phyloP scores from a whole-genome alignment of 2,113 vertebrate species.

The Tetraodon nigroviridis region DNA sequence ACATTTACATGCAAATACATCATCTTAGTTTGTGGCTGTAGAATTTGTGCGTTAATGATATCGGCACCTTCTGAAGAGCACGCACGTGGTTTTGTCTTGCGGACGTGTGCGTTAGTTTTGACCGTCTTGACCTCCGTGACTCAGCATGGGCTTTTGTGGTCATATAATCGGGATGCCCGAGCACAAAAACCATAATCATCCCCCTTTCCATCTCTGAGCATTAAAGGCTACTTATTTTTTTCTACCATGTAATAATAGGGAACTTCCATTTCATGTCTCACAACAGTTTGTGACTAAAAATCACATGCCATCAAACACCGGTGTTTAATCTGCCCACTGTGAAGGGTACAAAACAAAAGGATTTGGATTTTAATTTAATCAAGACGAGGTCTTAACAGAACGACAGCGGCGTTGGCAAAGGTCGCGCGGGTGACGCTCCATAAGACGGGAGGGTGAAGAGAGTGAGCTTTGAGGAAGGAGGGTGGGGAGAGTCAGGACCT shows the following conservation, averaged over 20 bases:
- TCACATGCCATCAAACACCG: constrained; percentile 49
- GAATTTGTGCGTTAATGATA: not conserved
- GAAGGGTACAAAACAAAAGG: not conserved
- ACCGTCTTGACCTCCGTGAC: constrained; percentile 58
- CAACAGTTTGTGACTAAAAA: constrained; percentile 66
- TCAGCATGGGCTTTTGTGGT: constrained; percentile 66
- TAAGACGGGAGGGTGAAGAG: constrained; percentile 46
- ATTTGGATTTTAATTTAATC: not conserved
- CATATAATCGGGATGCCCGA: constrained; percentile 62
- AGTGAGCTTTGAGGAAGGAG: constrained; percentile 57
- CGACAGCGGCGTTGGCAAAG: too few species aligned
- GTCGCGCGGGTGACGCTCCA: constrained; percentile 34
- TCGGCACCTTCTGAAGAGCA: too few species aligned
- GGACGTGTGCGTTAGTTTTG: constrained; percentile 11
- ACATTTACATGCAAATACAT: too few species aligned
- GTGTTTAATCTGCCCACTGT: constrained; percentile 35
- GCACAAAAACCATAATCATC: constrained; percentile 69
- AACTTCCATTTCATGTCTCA: constrained; percentile 55
- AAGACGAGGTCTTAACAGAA: not conserved
- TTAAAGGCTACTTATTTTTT: constrained; percentile 65
- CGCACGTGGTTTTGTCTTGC: not conserved
- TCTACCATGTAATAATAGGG: constrained; percentile 68
- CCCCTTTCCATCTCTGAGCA: constrained; percentile 62
- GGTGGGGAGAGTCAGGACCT: constrained; percentile 62
- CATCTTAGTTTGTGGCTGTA: not conserved